phyloP scores from a whole-genome alignment of 2,797 vertebrate genomes.

The Denticeps clupeoides region DNA sequence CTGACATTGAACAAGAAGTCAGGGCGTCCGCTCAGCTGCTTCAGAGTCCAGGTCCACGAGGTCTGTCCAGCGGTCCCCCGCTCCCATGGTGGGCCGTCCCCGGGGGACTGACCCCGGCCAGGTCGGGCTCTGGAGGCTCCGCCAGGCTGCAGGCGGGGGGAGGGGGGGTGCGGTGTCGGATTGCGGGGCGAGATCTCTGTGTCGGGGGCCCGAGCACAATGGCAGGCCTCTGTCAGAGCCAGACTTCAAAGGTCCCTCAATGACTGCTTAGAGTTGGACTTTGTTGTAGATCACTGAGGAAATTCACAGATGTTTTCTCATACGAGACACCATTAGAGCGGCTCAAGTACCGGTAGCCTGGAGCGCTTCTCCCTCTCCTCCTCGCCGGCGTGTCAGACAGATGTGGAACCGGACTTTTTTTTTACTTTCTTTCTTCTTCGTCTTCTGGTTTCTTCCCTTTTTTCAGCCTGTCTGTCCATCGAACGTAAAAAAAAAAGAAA shows the following conservation, averaged over 20 bases:
- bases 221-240: constrained; percentile 75
- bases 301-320: constrained; percentile 76
- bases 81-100: too few species aligned
- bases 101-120: too few species aligned
- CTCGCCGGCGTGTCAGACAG: constrained; percentile 44
- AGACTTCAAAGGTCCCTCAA: constrained; percentile 77
- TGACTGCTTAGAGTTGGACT: constrained; percentile 75
- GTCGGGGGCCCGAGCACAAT: constrained; percentile 72
- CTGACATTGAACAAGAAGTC: too few species aligned
- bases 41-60: constrained; percentile 72
- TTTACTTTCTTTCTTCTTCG: too few species aligned
- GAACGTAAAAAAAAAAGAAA: constrained; percentile 48
- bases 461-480: not conserved
- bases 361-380: constrained; percentile 50
- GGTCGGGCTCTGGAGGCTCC: too few species aligned
- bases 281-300: constrained; percentile 75
- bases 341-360: constrained; percentile 63
- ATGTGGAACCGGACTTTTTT: constrained; percentile 59
- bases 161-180: constrained; percentile 51
- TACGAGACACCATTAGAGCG: constrained; percentile 62
- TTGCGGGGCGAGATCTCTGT: constrained; percentile 66
- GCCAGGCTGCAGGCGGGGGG: not conserved
- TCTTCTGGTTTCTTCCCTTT: constrained; percentile 15
- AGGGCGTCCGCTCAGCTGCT: too few species aligned
- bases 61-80: too few species aligned